phyloP scores from a whole-genome alignment of 2,113 vertebrate species.

The Ursus arctos region DNA sequence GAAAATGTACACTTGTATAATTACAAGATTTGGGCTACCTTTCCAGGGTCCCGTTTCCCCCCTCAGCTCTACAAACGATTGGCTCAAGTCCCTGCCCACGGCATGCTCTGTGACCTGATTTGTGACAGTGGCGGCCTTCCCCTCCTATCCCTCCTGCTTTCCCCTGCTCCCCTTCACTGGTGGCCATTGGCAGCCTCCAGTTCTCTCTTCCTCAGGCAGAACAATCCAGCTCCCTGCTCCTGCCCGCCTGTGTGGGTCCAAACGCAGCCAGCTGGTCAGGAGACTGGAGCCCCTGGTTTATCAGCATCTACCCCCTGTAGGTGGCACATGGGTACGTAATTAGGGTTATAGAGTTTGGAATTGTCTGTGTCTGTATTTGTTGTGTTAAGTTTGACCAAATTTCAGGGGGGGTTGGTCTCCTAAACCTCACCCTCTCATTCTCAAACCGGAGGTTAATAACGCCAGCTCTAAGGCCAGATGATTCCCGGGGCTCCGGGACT shows the following conservation, averaged over 20 bases:
- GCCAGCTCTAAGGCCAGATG: neutral
- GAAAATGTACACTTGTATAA: neutral
- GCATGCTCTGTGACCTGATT: neutral
- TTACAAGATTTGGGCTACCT: neutral
- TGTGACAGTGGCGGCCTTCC: neutral
- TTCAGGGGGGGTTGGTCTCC: neutral
- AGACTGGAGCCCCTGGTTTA: neutral
- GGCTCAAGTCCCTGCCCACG: neutral
- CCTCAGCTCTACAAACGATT: neutral
- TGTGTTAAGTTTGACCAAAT: neutral
- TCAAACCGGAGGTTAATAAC: neutral
- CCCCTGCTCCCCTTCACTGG: neutral
- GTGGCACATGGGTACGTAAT: no score
- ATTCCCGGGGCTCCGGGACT: neutral
- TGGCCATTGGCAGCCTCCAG: neutral
- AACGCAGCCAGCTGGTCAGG: neutral
- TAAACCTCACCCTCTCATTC: neutral
- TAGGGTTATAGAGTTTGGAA: neutral
- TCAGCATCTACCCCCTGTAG: neutral
- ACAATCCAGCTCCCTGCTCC: neutral
- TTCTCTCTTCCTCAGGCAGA: neutral
- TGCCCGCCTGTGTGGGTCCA: neutral
- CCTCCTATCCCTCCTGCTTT: neutral
- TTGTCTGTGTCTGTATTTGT: neutral
- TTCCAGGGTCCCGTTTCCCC: neutral